phyloP scores from a whole-genome alignment of 2,797 vertebrate genomes.

The Xiphorhynchus erythropygius region DNA sequence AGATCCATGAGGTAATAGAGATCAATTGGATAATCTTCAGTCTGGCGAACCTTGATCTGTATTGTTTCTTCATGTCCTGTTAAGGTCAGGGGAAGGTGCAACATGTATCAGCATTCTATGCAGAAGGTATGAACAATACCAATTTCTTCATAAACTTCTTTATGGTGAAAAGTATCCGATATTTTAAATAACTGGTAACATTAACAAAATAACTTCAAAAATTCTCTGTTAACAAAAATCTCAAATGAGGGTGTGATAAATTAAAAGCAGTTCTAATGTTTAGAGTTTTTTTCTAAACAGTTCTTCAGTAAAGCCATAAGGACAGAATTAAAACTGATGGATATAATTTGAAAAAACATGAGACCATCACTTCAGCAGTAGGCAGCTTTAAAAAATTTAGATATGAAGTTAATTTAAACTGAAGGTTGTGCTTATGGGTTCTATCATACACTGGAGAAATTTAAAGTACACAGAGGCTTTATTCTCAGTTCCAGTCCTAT shows the following conservation, averaged over 20 bases:
- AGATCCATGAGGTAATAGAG: constrained; percentile 99
- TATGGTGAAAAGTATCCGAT: not conserved
- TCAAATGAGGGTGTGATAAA: not conserved
- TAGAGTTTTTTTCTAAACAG: not conserved
- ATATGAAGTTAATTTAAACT: not conserved
- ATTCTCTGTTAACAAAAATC: not conserved
- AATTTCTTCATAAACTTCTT: not conserved
- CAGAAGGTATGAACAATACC: not conserved
- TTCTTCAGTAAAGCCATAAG: constrained; percentile 10
- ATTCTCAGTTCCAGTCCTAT: not conserved
- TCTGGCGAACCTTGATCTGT: constrained; percentile 90
- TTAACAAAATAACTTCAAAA: not conserved
- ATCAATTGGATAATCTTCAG: constrained; percentile 95
- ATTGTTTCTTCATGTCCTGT: constrained; percentile 87
- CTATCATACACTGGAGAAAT: not conserved
- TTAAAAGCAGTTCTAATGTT: not conserved
- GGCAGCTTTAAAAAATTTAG: constrained; percentile 26
- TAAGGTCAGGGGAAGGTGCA: not conserved
- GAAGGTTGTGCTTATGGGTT: not conserved
- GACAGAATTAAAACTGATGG: constrained; percentile 18
- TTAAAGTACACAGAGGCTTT: not conserved
- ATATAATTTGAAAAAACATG: constrained; percentile 1
- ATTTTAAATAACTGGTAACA: not conserved
- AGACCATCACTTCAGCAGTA: not conserved
- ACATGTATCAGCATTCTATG: not conserved